Evolutionary conservation across 2,888 invertebrate species (phyloP).

Genomic region (Brachyptera putata): DNA sequence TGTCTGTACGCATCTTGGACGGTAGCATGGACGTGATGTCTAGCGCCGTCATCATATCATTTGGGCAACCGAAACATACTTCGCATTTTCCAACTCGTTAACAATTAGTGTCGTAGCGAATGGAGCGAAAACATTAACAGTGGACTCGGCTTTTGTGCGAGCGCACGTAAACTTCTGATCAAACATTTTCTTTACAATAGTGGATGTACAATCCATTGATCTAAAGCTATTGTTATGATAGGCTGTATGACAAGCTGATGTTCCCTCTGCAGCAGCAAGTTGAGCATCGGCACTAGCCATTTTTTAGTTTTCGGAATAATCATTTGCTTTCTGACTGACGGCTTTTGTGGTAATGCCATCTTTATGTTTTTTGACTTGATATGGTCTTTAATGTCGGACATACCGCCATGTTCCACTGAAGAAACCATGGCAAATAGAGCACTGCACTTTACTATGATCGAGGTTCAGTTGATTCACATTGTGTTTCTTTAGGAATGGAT

Average conservation of each 20-base stretch:
- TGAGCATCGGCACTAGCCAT: neutral
- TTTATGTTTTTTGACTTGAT: too few species aligned
- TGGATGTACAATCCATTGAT: conserved; percentile 13
- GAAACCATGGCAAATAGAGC: too few species aligned
- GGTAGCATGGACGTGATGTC: too few species aligned
- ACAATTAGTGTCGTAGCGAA: conserved; percentile 1
- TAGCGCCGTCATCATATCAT: too few species aligned
- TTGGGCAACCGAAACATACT: conserved; percentile 2
- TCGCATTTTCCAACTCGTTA: neutral
- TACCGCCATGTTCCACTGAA: too few species aligned
- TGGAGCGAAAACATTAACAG: conserved; percentile 12
- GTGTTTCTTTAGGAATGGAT: too few species aligned
- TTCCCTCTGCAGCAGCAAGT: neutral
- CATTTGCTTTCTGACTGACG: too few species aligned
- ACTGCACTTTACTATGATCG: too few species aligned
- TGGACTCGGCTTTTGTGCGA: conserved; percentile 5
- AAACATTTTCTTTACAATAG: neutral
- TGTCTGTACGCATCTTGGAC: too few species aligned
- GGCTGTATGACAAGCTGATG: conserved; percentile 12
- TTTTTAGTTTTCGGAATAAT: conserved; percentile 1
- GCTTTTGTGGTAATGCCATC: too few species aligned
- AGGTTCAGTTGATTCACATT: too few species aligned
- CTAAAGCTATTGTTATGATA: conserved; percentile 16
- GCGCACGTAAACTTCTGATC: conserved; percentile 7
- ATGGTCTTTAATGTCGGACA: too few species aligned